These are phyloP conservation scores for Rallus crepitans DNA, from an alignment of 2,797 vertebrate genomes.

Conservation along the genomic window DNA sequence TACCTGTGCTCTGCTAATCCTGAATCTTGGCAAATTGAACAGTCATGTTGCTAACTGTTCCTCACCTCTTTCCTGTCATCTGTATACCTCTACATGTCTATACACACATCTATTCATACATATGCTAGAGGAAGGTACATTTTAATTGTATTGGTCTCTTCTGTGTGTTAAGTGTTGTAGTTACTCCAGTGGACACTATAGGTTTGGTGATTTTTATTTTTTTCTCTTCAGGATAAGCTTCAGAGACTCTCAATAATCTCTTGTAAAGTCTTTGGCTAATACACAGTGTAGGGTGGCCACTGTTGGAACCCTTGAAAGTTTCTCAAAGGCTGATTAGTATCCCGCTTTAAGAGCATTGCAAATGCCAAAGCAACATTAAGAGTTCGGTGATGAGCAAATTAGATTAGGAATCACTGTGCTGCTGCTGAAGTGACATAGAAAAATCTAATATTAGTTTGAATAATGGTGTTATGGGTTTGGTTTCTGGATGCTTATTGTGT, in stretches of 20 bases:
- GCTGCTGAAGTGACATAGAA: not conserved
- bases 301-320: not conserved
- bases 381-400: not conserved
- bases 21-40: not conserved
- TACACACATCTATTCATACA: not conserved
- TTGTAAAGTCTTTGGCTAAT: not conserved
- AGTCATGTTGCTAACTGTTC: not conserved
- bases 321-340: not conserved
- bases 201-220: not conserved
- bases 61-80: not conserved
- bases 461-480: not conserved
- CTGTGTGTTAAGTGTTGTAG: not conserved
- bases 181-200: not conserved
- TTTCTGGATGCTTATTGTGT: not conserved
- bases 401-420: not conserved
- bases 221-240: not conserved
- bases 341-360: not conserved
- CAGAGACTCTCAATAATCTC: not conserved
- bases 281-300: not conserved
- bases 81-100: not conserved
- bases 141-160: not conserved
- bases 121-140: not conserved
- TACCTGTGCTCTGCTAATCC: not conserved
- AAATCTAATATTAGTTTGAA: not conserved
- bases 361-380: not conserved